Conservation (phyloP, 2,113 vertebrate species). For the Chelonoidis abingdonii region DNA sequence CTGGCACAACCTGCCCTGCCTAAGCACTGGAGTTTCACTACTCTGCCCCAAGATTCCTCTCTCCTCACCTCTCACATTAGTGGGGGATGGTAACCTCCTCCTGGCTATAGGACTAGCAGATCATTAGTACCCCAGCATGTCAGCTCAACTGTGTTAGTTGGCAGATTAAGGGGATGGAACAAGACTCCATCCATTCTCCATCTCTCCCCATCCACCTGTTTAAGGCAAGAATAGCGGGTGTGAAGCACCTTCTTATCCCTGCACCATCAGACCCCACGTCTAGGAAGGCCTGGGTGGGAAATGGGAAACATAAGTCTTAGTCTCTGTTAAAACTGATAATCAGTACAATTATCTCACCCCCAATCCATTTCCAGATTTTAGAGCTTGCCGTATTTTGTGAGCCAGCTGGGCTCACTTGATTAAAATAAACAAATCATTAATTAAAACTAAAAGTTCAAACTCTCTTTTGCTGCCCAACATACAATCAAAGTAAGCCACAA, state of each 20-base stretch:
- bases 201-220: rapidly evolving
- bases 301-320: background rate
- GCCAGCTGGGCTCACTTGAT: background rate
- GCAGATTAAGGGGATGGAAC: background rate
- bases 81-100: rapidly evolving
- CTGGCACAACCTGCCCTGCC: background rate
- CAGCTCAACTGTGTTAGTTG: background rate
- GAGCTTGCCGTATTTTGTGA: background rate
- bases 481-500: background rate
- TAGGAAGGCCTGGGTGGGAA: background rate
- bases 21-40: too few species aligned
- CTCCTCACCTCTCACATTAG: rapidly evolving
- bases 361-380: background rate
- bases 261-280: too few species aligned
- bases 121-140: background rate
- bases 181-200: background rate
- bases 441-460: background rate
- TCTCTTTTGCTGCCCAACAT: background rate
- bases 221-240: background rate
- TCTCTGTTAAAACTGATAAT: background rate
- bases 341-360: background rate
- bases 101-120: background rate
- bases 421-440: background rate
- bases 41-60: background rate
- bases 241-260: background rate